Conservation (phyloP, 2,888 invertebrate species). For the Antitype chi region DNA sequence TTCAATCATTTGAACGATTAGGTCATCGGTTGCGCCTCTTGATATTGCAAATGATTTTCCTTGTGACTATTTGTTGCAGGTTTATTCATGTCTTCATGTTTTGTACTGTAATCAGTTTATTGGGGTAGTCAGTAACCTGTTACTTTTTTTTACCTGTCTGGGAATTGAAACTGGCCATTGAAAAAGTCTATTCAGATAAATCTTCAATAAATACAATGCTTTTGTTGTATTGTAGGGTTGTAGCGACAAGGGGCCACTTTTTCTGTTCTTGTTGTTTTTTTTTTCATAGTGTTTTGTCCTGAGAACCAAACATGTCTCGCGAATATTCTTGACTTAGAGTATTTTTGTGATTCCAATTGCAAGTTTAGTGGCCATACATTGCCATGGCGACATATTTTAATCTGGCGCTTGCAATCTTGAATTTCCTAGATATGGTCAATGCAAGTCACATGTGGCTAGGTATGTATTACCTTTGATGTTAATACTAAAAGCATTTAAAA, state of each 20-base stretch:
- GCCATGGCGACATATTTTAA: not conserved
- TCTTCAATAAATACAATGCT: slow-evolving; percentile 28
- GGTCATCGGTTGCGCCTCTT: slow-evolving; percentile 36
- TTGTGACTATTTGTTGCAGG: slow-evolving; percentile 14
- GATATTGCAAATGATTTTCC: slow-evolving; percentile 29
- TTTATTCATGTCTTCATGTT: slow-evolving; percentile 1
- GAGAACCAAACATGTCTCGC: not conserved
- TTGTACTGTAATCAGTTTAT: slow-evolving; percentile 10
- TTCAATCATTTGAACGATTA: slow-evolving; percentile 46
- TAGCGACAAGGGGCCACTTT: not conserved
- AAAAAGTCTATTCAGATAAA: slow-evolving; percentile 23
- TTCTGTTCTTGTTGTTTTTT: too few species aligned
- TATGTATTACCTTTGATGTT: not conserved
- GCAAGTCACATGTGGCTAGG: not conserved
- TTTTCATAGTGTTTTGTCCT: not conserved
- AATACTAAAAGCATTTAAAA: not conserved
- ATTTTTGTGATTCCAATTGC: not conserved
- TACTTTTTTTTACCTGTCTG: not conserved
- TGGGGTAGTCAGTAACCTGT: not conserved
- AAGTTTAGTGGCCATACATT: not conserved
- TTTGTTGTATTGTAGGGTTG: slow-evolving; percentile 4
- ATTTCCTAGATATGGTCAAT: not conserved
- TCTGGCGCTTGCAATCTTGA: not conserved
- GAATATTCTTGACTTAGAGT: not conserved
- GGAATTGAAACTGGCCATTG: slow-evolving; percentile 1